Conservation (phyloP, 2,113 vertebrate species). For the Sardina pilchardus region DNA sequence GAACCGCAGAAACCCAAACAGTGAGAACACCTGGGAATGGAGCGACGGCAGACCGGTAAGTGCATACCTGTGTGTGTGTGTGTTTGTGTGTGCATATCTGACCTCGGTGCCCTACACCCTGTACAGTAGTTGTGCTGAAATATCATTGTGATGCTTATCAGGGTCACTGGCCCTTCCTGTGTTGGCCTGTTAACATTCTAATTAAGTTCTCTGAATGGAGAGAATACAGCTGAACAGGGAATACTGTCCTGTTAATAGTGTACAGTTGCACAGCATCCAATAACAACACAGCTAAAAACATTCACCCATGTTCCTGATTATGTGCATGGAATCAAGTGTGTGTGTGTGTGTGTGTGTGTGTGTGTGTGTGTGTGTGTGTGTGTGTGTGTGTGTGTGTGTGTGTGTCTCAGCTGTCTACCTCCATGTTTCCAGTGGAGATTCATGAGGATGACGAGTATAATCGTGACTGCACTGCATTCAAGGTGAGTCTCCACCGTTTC, state of each 20-base stretch:
- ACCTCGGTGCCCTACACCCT: too few species aligned
- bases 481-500: conserved; percentile 77
- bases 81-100: too few species aligned
- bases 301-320: neutral
- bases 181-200: too few species aligned
- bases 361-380: neutral
- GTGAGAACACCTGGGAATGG: conserved; percentile 88
- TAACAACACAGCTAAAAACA: too few species aligned
- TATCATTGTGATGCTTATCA: too few species aligned
- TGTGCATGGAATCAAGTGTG: neutral
- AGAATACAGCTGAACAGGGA: neutral
- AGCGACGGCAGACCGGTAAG: conserved; percentile 88
- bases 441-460: conserved; percentile 81
- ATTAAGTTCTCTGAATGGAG: neutral
- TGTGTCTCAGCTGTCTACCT: conserved; percentile 76
- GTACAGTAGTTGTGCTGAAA: too few species aligned
- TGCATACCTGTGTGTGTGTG: conserved; percentile 25
- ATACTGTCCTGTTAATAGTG: too few species aligned
- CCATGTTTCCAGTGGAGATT: conserved; percentile 75
- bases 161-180: too few species aligned
- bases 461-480: conserved; percentile 87
- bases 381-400: neutral
- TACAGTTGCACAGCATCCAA: too few species aligned
- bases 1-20: conserved; percentile 88
- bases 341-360: neutral